These are phyloP conservation scores for Nephotettix cincticeps DNA, from an alignment of 1,140 invertebrate genomes.

Conservation along the genomic window DNA sequence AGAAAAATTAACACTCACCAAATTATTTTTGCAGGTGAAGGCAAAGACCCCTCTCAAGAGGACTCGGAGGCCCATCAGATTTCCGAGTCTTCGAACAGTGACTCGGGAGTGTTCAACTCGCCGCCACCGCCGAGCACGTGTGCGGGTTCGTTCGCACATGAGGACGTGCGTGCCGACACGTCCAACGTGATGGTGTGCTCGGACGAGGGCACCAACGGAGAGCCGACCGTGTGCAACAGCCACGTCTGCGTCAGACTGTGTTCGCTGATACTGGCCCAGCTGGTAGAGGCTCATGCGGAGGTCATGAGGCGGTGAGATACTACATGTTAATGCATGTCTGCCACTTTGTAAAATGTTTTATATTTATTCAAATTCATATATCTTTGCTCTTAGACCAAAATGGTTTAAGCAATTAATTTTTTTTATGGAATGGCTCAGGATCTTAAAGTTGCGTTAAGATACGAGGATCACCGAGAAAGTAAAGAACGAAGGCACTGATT, in stretches of 20 bases:
- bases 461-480: too few relatives aligned
- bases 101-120: slow-evolving; percentile 22
- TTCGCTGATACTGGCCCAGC: slow-evolving; percentile 69
- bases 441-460: too few relatives aligned
- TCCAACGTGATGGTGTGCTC: neutral
- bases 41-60: neutral
- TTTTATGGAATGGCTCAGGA: too few relatives aligned
- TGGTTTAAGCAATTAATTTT: too few relatives aligned
- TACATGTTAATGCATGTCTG: too few relatives aligned
- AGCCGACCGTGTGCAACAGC: slow-evolving; percentile 36
- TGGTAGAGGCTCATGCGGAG: slow-evolving; percentile 68
- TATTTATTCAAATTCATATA: too few relatives aligned
- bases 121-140: slow-evolving; percentile 1
- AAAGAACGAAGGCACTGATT: too few relatives aligned
- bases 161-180: slow-evolving; percentile 27
- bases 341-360: too few relatives aligned
- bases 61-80: slow-evolving; percentile 11
- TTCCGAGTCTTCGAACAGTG: slow-evolving; percentile 23
- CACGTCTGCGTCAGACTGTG: slow-evolving; percentile 72
- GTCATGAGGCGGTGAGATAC: slow-evolving; percentile 57
- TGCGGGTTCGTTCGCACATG: slow-evolving; percentile 20
- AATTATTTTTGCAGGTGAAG: slow-evolving; percentile 5
- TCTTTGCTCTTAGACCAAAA: too few relatives aligned
- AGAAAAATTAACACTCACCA: too few relatives aligned
- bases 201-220: neutral